Conservation (phyloP, 2,888 invertebrate genomes). For the Argynnis bischoffii region DNA sequence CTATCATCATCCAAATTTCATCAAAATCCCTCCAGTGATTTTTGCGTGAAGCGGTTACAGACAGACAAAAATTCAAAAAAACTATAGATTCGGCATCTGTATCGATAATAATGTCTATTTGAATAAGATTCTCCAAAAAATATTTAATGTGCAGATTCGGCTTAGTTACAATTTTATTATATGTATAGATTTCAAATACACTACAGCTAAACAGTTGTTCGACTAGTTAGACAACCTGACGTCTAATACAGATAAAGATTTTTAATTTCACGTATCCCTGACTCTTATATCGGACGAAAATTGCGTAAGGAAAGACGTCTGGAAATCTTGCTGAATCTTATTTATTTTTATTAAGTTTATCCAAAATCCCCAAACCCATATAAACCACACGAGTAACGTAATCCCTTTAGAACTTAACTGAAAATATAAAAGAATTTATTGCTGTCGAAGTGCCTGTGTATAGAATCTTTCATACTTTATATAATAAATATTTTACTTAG, state of each 20-base stretch:
- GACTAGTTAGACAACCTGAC: constrained; percentile 62
- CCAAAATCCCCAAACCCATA: constrained; percentile 48
- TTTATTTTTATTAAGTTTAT: constrained; percentile 68
- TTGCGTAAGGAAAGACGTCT: constrained; percentile 70
- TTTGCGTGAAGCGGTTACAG: too few relatives aligned
- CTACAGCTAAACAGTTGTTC: not conserved
- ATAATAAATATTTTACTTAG: too few relatives aligned
- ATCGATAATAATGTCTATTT: too few relatives aligned
- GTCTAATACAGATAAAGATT: constrained; percentile 68
- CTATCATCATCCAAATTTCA: too few relatives aligned
- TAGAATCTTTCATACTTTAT: constrained; percentile 15
- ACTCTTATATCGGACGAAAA: constrained; percentile 68
- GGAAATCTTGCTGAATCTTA: constrained; percentile 55
- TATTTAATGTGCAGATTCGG: too few relatives aligned
- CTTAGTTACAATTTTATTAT: too few relatives aligned
- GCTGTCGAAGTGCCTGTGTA: constrained; percentile 19
- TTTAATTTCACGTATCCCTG: constrained; percentile 72
- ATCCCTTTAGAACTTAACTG: constrained; percentile 29
- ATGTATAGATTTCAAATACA: too few relatives aligned
- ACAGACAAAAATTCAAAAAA: too few relatives aligned
- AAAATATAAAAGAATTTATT: constrained; percentile 27
- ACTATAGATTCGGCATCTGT: too few relatives aligned
- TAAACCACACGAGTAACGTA: constrained; percentile 39
- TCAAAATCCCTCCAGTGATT: too few relatives aligned
- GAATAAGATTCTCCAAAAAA: too few relatives aligned